Conservation (phyloP, 1,140 invertebrate genomes). For the Ctenoplectra terminalis region DNA sequence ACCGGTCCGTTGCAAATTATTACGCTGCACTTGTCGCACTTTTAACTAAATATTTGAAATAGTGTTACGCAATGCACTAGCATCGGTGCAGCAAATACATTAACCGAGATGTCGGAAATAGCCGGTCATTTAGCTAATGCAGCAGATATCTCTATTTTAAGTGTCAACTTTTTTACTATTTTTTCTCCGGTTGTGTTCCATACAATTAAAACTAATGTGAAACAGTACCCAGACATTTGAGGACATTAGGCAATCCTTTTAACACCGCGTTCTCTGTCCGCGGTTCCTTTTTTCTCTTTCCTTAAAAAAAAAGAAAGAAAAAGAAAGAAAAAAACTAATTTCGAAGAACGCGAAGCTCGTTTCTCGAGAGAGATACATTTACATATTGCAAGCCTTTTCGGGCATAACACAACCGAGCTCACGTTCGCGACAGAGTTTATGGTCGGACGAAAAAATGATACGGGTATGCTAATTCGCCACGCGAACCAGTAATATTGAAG, state of each 20-base stretch:
- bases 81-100: too few relatives aligned
- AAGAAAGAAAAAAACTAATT: conserved; percentile 19
- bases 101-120: too few relatives aligned
- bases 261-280: neutral
- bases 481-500: conserved; percentile 47
- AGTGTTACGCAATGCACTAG: too few relatives aligned
- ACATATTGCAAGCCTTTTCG: conserved; percentile 34
- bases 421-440: conserved; percentile 50
- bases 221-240: neutral
- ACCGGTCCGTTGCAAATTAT: too few relatives aligned
- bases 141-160: neutral
- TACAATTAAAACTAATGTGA: too few relatives aligned
- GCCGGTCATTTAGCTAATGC: neutral
- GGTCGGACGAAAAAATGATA: conserved; percentile 53
- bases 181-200: neutral
- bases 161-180: neutral
- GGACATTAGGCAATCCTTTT: conserved; percentile 1
- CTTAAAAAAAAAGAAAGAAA: too few relatives aligned
- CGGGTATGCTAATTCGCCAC: conserved; percentile 65
- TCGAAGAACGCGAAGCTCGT: conserved; percentile 16
- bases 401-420: conserved; percentile 27
- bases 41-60: too few relatives aligned
- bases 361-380: neutral
- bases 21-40: too few relatives aligned
- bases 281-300: neutral